Percentiles rank a stretch among this genome's conserved stretches.
phyloP scores from a whole-genome alignment of 2,113 vertebrate genomes.

The Chionis minor region DNA sequence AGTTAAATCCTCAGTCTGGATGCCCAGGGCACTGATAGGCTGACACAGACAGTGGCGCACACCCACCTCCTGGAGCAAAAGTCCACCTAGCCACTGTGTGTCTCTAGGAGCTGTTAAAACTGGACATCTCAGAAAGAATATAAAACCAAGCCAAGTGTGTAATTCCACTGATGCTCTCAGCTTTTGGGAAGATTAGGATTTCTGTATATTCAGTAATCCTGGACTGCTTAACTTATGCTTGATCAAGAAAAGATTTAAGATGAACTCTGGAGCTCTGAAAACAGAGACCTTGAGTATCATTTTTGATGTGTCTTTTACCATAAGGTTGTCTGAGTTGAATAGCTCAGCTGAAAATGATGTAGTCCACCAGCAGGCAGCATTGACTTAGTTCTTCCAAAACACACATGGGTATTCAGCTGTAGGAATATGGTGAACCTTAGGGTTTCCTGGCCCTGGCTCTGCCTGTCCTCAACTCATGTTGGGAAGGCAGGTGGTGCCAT shows the following conservation, averaged over 20 bases:
- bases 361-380: neutral
- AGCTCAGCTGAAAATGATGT: fast-evolving
- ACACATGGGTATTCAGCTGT: neutral
- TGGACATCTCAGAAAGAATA: fast-evolving
- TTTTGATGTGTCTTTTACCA: neutral
- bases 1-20: neutral
- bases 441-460: neutral
- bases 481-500: neutral
- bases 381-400: neutral
- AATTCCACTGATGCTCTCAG: neutral
- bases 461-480: neutral
- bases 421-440: neutral
- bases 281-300: neutral
- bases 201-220: neutral
- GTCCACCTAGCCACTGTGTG: neutral
- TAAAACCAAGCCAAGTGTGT: neutral
- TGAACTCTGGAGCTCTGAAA: neutral
- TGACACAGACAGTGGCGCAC: neutral
- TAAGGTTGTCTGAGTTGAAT: neutral
- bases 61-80: fast-evolving
- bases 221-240: neutral
- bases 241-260: neutral
- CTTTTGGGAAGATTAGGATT: neutral
- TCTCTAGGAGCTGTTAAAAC: neutral
- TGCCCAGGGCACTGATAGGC: neutral